A percentile compares a stretch with the other conserved stretches of the same genome.
phyloP scores from a whole-genome alignment of 1,140 invertebrate genomes.

The Ceratina calcarata region DNA sequence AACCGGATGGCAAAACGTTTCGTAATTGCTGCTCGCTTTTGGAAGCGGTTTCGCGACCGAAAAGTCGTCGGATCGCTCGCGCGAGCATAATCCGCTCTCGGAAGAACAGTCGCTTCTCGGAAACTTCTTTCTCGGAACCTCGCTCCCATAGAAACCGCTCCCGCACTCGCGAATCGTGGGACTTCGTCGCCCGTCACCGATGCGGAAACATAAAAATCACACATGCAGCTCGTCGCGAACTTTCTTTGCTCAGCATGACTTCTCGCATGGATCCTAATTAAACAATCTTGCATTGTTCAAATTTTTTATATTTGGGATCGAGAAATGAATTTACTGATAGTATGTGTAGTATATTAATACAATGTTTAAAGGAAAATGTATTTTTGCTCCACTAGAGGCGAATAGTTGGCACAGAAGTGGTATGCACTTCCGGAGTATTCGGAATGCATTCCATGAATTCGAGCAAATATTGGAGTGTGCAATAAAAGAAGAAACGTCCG shows the following conservation, averaged over 20 bases:
- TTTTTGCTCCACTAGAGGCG: not conserved
- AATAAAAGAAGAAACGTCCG: conserved; percentile 29
- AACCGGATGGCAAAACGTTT: conserved; percentile 9
- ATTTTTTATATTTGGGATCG: no score
- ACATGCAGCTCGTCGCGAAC: conserved; percentile 39
- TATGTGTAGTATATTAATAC: no score
- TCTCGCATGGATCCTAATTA: no score
- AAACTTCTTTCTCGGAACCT: conserved; percentile 64
- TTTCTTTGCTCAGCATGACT: not conserved
- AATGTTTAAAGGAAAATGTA: not conserved
- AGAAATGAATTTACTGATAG: no score
- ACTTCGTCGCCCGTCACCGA: conserved; percentile 23
- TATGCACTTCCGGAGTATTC: not conserved
- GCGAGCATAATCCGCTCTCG: conserved; percentile 54
- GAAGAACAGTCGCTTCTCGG: conserved; percentile 59
- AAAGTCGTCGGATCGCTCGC: conserved; percentile 60
- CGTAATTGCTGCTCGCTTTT: conserved; percentile 19
- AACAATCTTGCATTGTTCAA: no score
- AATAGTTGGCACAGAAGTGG: not conserved
- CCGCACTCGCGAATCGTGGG: conserved; percentile 51
- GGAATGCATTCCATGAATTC: not conserved
- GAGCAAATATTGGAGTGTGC: conserved; percentile 1
- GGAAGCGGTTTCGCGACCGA: conserved; percentile 5
- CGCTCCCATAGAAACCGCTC: conserved; percentile 34
- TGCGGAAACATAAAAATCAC: conserved; percentile 59